These are phyloP conservation scores for Drosophila santomea DNA, from an alignment of 1,140 invertebrate species.

Conservation along the genomic window DNA sequence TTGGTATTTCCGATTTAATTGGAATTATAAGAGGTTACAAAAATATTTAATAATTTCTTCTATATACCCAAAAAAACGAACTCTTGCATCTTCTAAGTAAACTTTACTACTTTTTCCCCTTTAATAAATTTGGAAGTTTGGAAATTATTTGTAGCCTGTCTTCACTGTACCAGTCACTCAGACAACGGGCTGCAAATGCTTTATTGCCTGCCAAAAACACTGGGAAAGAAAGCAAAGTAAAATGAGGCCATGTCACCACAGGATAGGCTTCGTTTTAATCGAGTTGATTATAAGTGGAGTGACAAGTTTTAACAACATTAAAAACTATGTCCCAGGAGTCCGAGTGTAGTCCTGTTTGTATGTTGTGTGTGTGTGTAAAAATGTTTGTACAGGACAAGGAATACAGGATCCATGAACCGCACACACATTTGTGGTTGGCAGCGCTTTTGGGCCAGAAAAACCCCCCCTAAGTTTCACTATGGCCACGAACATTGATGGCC, in stretches of 20 bases:
- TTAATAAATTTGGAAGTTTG: too few relatives aligned
- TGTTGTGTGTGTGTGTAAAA: conserved; percentile 3
- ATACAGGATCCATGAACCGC: neutral
- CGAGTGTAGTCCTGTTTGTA: neutral
- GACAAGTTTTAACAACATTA: conserved; percentile 46
- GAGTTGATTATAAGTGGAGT: conserved; percentile 52
- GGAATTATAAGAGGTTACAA: too few relatives aligned
- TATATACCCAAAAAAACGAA: too few relatives aligned
- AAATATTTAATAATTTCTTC: too few relatives aligned
- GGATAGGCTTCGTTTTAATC: conserved; percentile 44
- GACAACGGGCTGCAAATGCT: conserved; percentile 22
- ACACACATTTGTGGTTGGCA: conserved; percentile 23
- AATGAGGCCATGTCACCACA: neutral
- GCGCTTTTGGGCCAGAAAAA: neutral
- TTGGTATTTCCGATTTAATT: neutral
- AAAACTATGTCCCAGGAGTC: conserved; percentile 15
- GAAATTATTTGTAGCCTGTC: too few relatives aligned
- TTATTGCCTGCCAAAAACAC: conserved; percentile 51
- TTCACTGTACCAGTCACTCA: conserved; percentile 13
- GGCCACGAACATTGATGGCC: conserved; percentile 23
- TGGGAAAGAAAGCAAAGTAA: neutral
- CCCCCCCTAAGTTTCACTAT: neutral
- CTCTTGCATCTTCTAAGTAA: too few relatives aligned
- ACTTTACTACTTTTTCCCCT: too few relatives aligned
- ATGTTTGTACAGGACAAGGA: conserved; percentile 20